Evolutionary conservation across 2,797 vertebrate genomes (phyloP).

Genomic region (Poeciliopsis turneri): DNA sequence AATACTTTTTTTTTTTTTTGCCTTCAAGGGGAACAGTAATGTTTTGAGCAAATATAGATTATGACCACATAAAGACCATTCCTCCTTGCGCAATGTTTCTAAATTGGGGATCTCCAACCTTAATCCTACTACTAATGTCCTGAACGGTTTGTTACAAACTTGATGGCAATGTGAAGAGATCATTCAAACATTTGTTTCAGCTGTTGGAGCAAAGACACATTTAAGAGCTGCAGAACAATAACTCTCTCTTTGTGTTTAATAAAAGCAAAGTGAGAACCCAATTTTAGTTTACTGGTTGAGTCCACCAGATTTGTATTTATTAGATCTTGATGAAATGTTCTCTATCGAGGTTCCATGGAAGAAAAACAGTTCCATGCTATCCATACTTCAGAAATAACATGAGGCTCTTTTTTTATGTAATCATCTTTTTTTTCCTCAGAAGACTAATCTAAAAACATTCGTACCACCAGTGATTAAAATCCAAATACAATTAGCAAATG

Average conservation of each 20-base stretch:
- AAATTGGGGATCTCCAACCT: background rate
- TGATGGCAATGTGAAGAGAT: too few relatives aligned
- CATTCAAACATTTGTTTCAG: too few relatives aligned
- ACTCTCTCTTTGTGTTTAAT: background rate
- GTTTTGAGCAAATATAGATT: background rate
- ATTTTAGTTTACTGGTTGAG: background rate
- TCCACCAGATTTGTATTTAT: background rate
- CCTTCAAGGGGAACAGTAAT: background rate
- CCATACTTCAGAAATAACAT: background rate
- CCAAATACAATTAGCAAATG: background rate
- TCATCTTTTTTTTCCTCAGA: background rate
- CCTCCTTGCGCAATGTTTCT: background rate
- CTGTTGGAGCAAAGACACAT: too few relatives aligned
- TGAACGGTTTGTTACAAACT: too few relatives aligned
- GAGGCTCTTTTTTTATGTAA: background rate
- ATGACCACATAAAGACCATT: background rate
- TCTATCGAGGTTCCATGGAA: background rate
- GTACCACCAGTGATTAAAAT: background rate
- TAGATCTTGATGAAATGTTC: background rate
- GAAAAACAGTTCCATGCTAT: background rate
- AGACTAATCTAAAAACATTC: background rate
- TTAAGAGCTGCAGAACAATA: background rate
- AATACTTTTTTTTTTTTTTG: background rate
- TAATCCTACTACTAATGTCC: too few relatives aligned
- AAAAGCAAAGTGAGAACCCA: background rate